These are phyloP conservation scores for Nyctibius grandis DNA, from an alignment of 2,797 vertebrate species.

Conservation along the genomic window DNA sequence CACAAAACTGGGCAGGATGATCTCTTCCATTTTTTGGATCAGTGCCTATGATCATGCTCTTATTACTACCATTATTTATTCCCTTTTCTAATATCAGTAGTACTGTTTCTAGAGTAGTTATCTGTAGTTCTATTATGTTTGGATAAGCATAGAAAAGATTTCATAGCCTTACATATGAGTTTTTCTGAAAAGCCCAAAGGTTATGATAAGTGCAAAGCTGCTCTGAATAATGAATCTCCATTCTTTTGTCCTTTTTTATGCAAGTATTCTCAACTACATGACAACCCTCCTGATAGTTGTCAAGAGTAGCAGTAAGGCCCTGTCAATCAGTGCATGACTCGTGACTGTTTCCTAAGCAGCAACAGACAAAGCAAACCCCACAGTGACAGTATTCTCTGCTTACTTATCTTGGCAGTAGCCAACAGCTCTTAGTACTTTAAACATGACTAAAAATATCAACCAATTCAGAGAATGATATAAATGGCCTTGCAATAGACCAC, in stretches of 20 bases:
- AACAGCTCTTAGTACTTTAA: slow-evolving; percentile 49
- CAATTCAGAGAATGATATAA: slow-evolving; percentile 32
- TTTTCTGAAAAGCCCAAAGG: background rate
- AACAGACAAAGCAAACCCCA: slow-evolving; percentile 22
- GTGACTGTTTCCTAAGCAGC: slow-evolving; percentile 18
- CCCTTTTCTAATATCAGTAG: background rate
- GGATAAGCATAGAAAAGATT: background rate
- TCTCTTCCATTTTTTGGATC: background rate
- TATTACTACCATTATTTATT: background rate
- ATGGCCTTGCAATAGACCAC: background rate
- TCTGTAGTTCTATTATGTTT: background rate
- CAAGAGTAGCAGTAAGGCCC: background rate
- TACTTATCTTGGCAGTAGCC: slow-evolving; percentile 29
- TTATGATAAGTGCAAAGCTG: slow-evolving; percentile 3
- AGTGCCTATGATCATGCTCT: background rate
- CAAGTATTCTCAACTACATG: background rate
- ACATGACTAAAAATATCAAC: slow-evolving; percentile 26
- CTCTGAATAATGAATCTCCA: background rate
- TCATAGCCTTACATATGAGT: background rate
- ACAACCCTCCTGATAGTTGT: background rate
- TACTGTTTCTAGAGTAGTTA: background rate
- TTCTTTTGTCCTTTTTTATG: background rate
- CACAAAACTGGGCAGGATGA: background rate
- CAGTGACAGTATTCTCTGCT: slow-evolving; percentile 20
- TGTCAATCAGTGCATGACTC: slow-evolving; percentile 31